These are phyloP conservation scores for Sesia apiformis DNA, from an alignment of 2,888 invertebrate species.

Conservation along the genomic window DNA sequence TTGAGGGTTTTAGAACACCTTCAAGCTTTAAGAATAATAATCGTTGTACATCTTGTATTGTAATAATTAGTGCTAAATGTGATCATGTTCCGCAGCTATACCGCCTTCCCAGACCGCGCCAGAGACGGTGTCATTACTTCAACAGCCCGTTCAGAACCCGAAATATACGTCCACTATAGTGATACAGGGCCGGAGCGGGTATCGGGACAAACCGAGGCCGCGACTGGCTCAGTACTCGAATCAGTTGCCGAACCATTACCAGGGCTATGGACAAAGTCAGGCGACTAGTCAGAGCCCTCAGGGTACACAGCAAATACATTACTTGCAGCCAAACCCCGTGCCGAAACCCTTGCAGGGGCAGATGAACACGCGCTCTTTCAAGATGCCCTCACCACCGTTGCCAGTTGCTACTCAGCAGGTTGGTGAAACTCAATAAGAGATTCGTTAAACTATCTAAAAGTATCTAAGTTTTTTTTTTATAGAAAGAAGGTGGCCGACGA, in stretches of 20 bases:
- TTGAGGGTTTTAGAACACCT: too few species aligned
- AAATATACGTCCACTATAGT: constrained; percentile 53
- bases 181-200: constrained; percentile 47
- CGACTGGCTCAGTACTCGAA: constrained; percentile 38
- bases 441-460: too few species aligned
- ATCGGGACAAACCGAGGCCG: constrained; percentile 51
- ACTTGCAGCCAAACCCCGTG: constrained; percentile 43
- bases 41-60: too few species aligned
- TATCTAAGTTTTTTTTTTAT: too few species aligned
- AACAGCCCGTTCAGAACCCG: constrained; percentile 51
- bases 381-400: constrained; percentile 64
- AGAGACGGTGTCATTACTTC: constrained; percentile 63
- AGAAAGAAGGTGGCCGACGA: too few species aligned
- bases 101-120: constrained; percentile 68
- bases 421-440: neutral
- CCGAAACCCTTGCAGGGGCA: constrained; percentile 25
- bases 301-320: constrained; percentile 38
- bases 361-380: constrained; percentile 44
- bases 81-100: constrained; percentile 21
- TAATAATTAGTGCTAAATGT: too few species aligned
- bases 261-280: constrained; percentile 21
- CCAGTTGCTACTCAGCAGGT: constrained; percentile 47
- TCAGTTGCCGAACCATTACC: constrained; percentile 34
- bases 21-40: too few species aligned
- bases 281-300: constrained; percentile 3